Evolutionary conservation across 2,888 invertebrate species (phyloP).

Genomic region (Ptilodon capucinus): DNA sequence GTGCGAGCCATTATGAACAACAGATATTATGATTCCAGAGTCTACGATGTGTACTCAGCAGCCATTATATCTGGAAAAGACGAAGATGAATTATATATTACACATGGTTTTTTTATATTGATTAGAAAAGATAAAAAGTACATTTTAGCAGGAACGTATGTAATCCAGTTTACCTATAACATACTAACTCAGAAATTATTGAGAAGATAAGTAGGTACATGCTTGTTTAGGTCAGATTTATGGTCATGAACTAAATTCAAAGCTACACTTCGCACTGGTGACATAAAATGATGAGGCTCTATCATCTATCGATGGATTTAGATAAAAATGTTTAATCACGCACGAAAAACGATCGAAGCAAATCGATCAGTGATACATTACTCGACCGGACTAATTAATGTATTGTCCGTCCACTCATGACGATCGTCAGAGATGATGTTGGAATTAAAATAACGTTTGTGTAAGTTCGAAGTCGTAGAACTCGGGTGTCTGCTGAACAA

Average conservation of each 20-base stretch:
- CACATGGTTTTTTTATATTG: background rate
- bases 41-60: background rate
- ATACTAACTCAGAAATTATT: too few relatives aligned
- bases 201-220: too few relatives aligned
- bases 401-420: background rate
- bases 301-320: slow-evolving; percentile 13
- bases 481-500: slow-evolving; percentile 57
- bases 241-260: slow-evolving; percentile 2
- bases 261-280: slow-evolving; percentile 11
- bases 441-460: slow-evolving; percentile 45
- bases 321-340: slow-evolving; percentile 20
- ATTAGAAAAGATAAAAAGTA: background rate
- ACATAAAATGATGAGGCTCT: slow-evolving; percentile 10
- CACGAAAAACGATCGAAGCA: background rate
- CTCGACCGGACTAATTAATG: slow-evolving; percentile 7
- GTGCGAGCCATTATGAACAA: slow-evolving; percentile 48
- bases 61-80: slow-evolving; percentile 46
- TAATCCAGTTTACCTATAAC: too few relatives aligned
- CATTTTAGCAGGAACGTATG: too few relatives aligned
- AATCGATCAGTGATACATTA: slow-evolving; percentile 11
- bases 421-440: slow-evolving; percentile 21
- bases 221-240: background rate
- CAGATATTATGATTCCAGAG: slow-evolving; percentile 29
- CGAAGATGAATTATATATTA: background rate
- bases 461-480: slow-evolving; percentile 40